Evolutionary conservation across 2,888 invertebrate species (phyloP).

Genomic region (Diarsia rubi): DNA sequence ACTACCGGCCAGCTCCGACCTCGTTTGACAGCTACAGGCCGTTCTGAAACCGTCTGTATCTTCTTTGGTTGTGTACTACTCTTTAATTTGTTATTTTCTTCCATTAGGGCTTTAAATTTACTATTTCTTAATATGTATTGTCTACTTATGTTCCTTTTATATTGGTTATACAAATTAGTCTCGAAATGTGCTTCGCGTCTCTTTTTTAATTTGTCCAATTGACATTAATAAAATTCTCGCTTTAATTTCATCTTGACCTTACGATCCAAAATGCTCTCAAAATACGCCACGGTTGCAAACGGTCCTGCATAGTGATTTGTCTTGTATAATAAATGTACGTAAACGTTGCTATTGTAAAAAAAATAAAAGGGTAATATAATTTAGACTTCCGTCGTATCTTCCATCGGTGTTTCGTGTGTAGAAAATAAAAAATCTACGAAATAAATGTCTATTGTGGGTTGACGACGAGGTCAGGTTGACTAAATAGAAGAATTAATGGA

Average conservation of each 20-base stretch:
- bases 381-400: slow-evolving; percentile 65
- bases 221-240: not conserved
- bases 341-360: slow-evolving; percentile 61
- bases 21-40: slow-evolving; percentile 31
- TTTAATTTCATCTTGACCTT: slow-evolving; percentile 10
- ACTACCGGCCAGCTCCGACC: slow-evolving; percentile 41
- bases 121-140: not conserved
- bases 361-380: slow-evolving; percentile 59
- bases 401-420: slow-evolving; percentile 55
- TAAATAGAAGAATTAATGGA: slow-evolving; percentile 5
- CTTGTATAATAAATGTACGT: slow-evolving; percentile 49
- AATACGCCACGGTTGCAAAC: slow-evolving; percentile 45
- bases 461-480: slow-evolving; percentile 54
- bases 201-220: not conserved
- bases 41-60: slow-evolving; percentile 27
- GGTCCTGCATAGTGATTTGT: slow-evolving; percentile 38
- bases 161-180: not conserved
- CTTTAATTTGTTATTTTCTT: not conserved
- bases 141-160: not conserved
- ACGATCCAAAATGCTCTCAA: slow-evolving; percentile 8
- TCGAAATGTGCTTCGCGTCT: not conserved
- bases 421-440: slow-evolving; percentile 34
- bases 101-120: not conserved
- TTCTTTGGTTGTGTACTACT: not conserved
- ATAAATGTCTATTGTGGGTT: slow-evolving; percentile 22